These are phyloP conservation scores for Agrochola lychnidis DNA, from an alignment of 2,888 invertebrate species.

Conservation along the genomic window DNA sequence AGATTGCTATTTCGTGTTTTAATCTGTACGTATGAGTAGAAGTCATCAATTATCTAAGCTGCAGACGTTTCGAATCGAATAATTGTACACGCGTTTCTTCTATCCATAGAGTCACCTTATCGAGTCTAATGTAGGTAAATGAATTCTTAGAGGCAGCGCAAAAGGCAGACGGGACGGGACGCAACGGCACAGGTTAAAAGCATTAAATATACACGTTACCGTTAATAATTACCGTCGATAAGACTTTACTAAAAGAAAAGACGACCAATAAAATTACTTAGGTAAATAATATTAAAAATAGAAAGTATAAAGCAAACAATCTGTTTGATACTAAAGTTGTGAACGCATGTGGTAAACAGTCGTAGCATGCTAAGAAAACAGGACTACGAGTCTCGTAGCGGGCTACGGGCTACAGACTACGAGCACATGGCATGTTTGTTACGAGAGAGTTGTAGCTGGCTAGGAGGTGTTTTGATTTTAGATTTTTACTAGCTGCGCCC, in stretches of 20 bases:
- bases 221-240: too few species aligned
- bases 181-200: neutral
- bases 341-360: neutral
- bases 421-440: neutral
- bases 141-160: neutral
- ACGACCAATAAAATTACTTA: neutral
- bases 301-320: neutral
- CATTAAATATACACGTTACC: neutral
- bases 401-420: conserved; percentile 9
- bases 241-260: neutral
- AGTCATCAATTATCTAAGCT: conserved; percentile 1
- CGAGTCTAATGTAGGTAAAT: too few species aligned
- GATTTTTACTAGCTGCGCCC: too few species aligned
- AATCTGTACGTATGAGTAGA: conserved; percentile 1
- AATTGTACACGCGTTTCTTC: neutral
- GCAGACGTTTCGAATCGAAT: conserved; percentile 6
- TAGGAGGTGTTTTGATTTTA: too few species aligned
- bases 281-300: neutral
- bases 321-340: neutral
- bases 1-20: neutral
- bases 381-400: conserved; percentile 15
- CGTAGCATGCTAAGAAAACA: conserved; percentile 24
- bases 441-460: neutral
- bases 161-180: too few species aligned
- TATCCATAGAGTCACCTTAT: neutral